Percentiles rank a stretch among this genome's conserved stretches.
Conservation (phyloP, 2,113 vertebrate species). For the Solea solea region DNA sequence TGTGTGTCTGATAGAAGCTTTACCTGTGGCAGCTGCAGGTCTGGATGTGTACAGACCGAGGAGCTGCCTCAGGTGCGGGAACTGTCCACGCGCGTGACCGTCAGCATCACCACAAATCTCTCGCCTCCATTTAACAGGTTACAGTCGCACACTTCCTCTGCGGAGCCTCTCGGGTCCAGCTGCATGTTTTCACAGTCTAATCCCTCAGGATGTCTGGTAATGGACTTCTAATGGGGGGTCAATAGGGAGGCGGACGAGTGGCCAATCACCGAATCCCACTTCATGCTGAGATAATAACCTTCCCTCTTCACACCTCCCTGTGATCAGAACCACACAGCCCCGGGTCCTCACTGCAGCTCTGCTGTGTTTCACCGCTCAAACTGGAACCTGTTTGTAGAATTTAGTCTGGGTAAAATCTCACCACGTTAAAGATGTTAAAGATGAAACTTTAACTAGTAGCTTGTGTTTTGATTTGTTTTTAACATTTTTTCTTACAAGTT, state of each 20-base stretch:
- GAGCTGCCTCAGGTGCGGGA: not conserved
- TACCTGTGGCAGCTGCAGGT: too few species aligned
- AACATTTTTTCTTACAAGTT: too few species aligned
- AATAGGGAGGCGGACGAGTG: constrained; percentile 24
- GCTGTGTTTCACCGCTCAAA: too few species aligned
- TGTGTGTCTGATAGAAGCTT: too few species aligned
- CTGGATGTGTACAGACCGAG: too few species aligned
- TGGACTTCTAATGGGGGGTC: constrained; percentile 53
- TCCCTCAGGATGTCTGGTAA: constrained; percentile 36
- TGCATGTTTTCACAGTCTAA: constrained; percentile 20
- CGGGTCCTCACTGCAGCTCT: not conserved
- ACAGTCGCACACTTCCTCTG: too few species aligned
- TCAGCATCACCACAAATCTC: not conserved
- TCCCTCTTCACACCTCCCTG: constrained; percentile 56
- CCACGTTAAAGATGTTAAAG: too few species aligned
- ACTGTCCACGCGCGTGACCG: not conserved
- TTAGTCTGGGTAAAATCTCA: too few species aligned
- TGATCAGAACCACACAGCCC: not conserved
- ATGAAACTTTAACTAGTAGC: too few species aligned
- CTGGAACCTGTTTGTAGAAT: too few species aligned
- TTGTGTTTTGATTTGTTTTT: too few species aligned
- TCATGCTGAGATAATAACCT: constrained; percentile 38
- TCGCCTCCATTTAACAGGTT: not conserved
- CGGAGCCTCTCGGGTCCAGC: not conserved
- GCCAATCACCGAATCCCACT: constrained; percentile 46